These are phyloP conservation scores for Pelusios castaneus DNA, from an alignment of 2,113 vertebrate genomes.

Conservation along the genomic window DNA sequence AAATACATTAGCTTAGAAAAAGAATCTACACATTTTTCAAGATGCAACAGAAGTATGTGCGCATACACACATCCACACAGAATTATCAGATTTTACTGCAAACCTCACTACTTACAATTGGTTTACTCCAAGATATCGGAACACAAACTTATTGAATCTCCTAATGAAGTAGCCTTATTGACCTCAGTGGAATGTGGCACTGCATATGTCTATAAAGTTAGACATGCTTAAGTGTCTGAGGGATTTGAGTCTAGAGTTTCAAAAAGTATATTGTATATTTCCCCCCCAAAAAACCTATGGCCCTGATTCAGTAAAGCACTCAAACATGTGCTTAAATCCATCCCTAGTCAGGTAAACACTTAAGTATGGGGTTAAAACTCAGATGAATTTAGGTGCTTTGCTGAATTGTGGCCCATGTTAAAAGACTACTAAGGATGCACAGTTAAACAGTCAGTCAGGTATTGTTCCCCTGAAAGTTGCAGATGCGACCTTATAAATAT, in stretches of 20 bases:
- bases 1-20: background rate
- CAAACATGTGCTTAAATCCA: background rate
- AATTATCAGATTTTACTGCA: background rate
- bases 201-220: background rate
- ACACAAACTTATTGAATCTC: background rate
- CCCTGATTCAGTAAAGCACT: background rate
- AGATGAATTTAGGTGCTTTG: background rate
- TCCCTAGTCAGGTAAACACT: background rate
- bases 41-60: background rate
- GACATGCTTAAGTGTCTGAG: background rate
- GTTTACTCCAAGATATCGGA: background rate
- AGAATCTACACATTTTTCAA: background rate
- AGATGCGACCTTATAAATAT: background rate
- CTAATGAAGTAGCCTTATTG: background rate
- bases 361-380: background rate
- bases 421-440: background rate
- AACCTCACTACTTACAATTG: background rate
- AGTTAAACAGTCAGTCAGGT: background rate
- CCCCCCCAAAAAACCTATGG: background rate
- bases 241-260: background rate
- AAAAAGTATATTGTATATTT: background rate
- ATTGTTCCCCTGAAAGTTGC: background rate
- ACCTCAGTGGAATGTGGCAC: background rate
- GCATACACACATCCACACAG: background rate
- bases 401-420: background rate